Evolutionary conservation across 2,113 vertebrate species (phyloP).

Genomic region (Noctilio leporinus): DNA sequence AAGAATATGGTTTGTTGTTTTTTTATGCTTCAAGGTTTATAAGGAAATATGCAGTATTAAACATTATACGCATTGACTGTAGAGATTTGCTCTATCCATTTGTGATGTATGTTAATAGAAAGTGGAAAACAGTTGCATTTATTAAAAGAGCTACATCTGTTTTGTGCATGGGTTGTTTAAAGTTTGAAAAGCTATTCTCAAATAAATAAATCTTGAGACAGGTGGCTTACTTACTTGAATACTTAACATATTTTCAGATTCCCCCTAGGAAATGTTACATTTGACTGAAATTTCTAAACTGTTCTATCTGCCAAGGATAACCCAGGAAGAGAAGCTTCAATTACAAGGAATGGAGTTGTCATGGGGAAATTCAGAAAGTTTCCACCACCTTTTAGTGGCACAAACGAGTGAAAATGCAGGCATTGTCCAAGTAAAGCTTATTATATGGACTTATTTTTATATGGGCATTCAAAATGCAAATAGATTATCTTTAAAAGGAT

Average conservation of each 20-base stretch:
- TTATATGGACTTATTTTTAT: background rate
- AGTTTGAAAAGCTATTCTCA: conserved; percentile 4
- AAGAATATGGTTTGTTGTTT: background rate
- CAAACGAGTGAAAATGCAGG: background rate
- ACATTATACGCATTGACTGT: background rate
- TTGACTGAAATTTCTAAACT: conserved; percentile 1
- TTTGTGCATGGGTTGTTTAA: background rate
- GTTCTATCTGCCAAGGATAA: conserved; percentile 1
- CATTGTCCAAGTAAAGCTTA: background rate
- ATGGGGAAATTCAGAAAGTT: background rate
- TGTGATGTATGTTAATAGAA: conserved; percentile 4
- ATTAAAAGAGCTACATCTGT: background rate
- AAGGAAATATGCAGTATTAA: background rate
- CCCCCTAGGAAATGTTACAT: conserved; percentile 29
- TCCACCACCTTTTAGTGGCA: background rate
- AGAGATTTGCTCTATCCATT: background rate
- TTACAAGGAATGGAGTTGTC: conserved; percentile 16
- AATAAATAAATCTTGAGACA: conserved; percentile 29
- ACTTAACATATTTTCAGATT: conserved; percentile 32
- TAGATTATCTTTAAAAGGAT: background rate
- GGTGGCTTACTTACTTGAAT: conserved; percentile 36
- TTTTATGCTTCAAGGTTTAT: background rate
- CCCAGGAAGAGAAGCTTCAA: background rate
- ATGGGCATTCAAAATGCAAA: background rate
- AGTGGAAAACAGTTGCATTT: background rate